phyloP scores from a whole-genome alignment of 2,888 invertebrate species.

The Oligia strigilis region DNA sequence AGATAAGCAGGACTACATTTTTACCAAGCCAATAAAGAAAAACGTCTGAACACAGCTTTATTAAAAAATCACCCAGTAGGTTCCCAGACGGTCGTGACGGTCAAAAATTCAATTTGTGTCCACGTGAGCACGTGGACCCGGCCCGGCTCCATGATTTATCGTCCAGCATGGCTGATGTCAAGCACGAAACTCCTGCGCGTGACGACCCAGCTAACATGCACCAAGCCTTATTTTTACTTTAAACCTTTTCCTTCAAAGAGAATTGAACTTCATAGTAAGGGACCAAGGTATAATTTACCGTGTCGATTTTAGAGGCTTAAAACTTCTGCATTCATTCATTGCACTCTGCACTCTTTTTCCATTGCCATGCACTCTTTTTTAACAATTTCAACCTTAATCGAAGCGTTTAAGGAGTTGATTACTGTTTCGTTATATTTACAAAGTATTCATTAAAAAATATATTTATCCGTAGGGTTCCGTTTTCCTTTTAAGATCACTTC shows the following conservation, averaged over 20 bases:
- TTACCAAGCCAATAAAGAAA: neutral
- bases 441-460: neutral
- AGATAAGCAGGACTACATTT: neutral
- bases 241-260: neutral
- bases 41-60: slow-evolving; percentile 7
- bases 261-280: neutral
- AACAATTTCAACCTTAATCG: slow-evolving; percentile 2
- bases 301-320: neutral
- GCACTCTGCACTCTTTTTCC: too few species aligned
- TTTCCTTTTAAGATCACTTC: too few species aligned
- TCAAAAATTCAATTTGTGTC: slow-evolving; percentile 63
- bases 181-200: slow-evolving; percentile 58
- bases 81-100: slow-evolving; percentile 43
- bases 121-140: slow-evolving; percentile 53
- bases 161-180: slow-evolving; percentile 45
- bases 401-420: neutral
- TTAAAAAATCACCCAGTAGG: slow-evolving; percentile 38
- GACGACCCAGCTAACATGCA: slow-evolving; percentile 44
- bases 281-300: neutral
- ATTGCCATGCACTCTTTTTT: neutral
- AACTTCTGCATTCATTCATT: slow-evolving; percentile 32
- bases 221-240: slow-evolving; percentile 8
- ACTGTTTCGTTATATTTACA: neutral
- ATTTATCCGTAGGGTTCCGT: too few species aligned
- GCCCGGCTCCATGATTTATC: slow-evolving; percentile 61